Evolutionary conservation across 2,888 invertebrate genomes (phyloP).

Genomic region (Hesperia comma): DNA sequence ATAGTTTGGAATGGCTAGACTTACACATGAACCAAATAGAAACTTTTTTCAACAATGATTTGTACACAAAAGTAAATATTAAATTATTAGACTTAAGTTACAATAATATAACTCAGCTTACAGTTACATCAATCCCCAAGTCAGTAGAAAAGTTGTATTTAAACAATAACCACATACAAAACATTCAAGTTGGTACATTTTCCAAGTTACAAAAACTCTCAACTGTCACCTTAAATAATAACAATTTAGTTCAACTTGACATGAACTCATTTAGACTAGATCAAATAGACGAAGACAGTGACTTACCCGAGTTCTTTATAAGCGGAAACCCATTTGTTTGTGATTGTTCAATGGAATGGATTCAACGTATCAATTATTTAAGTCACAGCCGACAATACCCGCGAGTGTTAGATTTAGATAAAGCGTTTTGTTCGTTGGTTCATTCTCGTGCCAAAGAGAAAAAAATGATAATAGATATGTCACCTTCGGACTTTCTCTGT

Average conservation of each 20-base stretch:
- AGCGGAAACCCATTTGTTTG: conserved; percentile 93
- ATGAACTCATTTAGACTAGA: conserved; percentile 88
- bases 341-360: conserved; percentile 95
- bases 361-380: conserved; percentile 90
- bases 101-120: conserved; percentile 87
- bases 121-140: conserved; percentile 87
- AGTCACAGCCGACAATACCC: conserved; percentile 90
- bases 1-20: conserved; percentile 90
- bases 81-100: conserved; percentile 90
- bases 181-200: conserved; percentile 88
- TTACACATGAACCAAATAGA: conserved; percentile 90
- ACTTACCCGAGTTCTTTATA: conserved; percentile 91
- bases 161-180: conserved; percentile 89
- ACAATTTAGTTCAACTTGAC: conserved; percentile 89
- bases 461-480: conserved; percentile 88
- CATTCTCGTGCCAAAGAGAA: conserved; percentile 87
- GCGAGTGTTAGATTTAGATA: conserved; percentile 90
- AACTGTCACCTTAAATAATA: conserved; percentile 90
- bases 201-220: conserved; percentile 87
- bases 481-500: conserved; percentile 91
- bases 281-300: conserved; percentile 86
- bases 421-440: conserved; percentile 89
- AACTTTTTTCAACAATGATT: conserved; percentile 83
- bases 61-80: conserved; percentile 83
- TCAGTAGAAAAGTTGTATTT: conserved; percentile 89